Percentiles rank a stretch among this genome's conserved stretches.
These are phyloP conservation scores for Synergus itoensis DNA, from an alignment of 2,888 invertebrate species.

Conservation along the genomic window DNA sequence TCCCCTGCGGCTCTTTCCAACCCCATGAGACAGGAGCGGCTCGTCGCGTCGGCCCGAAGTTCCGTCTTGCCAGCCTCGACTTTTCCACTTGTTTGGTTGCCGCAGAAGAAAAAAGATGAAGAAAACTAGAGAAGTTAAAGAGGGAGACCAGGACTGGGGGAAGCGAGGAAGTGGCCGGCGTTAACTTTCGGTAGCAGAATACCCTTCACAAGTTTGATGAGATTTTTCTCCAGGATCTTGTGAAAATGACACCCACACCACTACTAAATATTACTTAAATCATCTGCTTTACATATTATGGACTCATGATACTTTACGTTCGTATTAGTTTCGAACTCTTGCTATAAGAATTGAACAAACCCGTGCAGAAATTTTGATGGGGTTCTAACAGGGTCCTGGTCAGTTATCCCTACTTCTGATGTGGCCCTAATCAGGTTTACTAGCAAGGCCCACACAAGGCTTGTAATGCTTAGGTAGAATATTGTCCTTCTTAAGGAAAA, in stretches of 20 bases:
- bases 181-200: conserved; percentile 63
- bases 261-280: conserved; percentile 50
- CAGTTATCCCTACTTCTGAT: no score
- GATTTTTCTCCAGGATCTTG: conserved; percentile 54
- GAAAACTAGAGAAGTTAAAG: conserved; percentile 25
- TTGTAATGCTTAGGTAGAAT: no score
- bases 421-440: no score
- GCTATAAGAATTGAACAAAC: conserved; percentile 25
- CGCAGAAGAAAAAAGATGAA: conserved; percentile 16
- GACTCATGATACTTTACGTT: conserved; percentile 50
- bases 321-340: conserved; percentile 40
- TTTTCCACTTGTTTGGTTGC: conserved; percentile 40
- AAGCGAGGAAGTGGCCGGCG: conserved; percentile 48
- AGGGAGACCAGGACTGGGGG: conserved; percentile 33
- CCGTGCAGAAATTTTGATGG: no score
- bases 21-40: conserved; percentile 30
- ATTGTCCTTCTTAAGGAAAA: no score
- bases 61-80: conserved; percentile 27
- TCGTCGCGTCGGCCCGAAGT: conserved; percentile 25
- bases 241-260: conserved; percentile 54
- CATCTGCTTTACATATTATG: conserved; percentile 51
- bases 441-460: no score
- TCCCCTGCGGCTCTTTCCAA: conserved; percentile 64
- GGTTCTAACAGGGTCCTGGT: no score
- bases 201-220: conserved; percentile 67